Conservation (phyloP, 2,113 vertebrate genomes). For the Thryonomys swinderianus region DNA sequence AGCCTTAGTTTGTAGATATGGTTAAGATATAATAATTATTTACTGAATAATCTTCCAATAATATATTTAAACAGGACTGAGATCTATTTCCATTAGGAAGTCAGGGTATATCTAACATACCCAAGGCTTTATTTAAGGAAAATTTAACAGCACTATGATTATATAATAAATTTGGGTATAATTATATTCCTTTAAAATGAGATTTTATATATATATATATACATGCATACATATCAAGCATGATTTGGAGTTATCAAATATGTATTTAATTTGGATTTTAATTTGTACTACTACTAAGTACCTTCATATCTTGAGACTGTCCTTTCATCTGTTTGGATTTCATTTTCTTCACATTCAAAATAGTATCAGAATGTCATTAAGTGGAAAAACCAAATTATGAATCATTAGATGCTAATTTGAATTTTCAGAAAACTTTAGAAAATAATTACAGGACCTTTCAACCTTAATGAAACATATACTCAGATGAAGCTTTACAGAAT, state of each 20-base stretch:
- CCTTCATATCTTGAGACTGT: not conserved
- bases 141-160: not conserved
- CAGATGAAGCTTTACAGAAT: not conserved
- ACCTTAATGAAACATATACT: not conserved
- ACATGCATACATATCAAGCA: too few relatives aligned
- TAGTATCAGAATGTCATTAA: not conserved
- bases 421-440: not conserved
- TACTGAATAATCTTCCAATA: not conserved
- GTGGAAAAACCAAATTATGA: not conserved
- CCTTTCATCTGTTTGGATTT: not conserved
- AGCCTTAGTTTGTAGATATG: not conserved
- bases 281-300: not conserved
- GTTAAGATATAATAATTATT: not conserved
- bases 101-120: not conserved
- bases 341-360: not conserved
- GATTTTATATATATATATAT: conserved; percentile 3
- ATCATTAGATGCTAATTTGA: not conserved
- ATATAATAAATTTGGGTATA: not conserved
- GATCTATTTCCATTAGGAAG: not conserved
- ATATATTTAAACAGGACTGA: not conserved
- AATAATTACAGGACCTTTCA: not conserved
- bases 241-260: not conserved
- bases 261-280: not conserved
- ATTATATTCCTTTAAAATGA: not conserved
- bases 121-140: not conserved